A percentile compares a stretch with the other conserved stretches of the same genome.
Evolutionary conservation across 2,888 invertebrate genomes (phyloP).

Genomic region (Caenorhabditis becei): DNA sequence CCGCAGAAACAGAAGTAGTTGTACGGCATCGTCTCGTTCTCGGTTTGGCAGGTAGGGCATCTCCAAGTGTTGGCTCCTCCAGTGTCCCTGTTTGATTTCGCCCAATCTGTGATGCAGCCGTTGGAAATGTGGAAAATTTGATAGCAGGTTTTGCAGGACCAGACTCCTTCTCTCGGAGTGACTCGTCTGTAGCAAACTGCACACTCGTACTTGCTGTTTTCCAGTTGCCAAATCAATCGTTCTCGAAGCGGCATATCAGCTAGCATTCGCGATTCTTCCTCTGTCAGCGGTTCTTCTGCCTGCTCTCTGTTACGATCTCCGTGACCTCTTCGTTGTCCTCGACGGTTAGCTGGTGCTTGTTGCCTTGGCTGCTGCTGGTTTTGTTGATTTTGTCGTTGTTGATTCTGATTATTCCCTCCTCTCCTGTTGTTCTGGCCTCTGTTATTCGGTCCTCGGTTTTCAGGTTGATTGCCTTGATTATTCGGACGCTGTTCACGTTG

Average conservation of each 20-base stretch:
- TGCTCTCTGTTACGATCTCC: conserved; percentile 33
- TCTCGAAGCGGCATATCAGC: conserved; percentile 54
- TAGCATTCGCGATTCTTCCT: conserved; percentile 39
- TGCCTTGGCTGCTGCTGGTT: no score
- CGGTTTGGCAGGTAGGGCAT: conserved; percentile 93
- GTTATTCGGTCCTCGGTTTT: conserved; percentile 5
- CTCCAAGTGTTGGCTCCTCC: conserved; percentile 86
- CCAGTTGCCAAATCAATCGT: conserved; percentile 88
- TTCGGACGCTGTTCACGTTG: conserved; percentile 6
- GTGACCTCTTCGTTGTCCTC: conserved; percentile 10
- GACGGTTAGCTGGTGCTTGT: neutral
- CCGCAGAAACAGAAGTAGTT: conserved; percentile 95
- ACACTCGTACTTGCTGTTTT: conserved; percentile 91
- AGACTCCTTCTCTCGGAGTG: conserved; percentile 88
- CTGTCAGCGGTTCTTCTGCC: conserved; percentile 33
- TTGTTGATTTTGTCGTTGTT: no score
- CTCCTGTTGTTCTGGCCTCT: conserved; percentile 12
- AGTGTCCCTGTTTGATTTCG: conserved; percentile 82
- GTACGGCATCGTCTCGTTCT: conserved; percentile 87
- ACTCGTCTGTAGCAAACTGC: conserved; percentile 94
- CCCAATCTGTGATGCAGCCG: conserved; percentile 92
- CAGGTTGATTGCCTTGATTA: conserved; percentile 2
- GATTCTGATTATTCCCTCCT: neutral
- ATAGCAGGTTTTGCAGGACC: conserved; percentile 94
- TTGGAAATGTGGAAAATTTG: conserved; percentile 91